These are phyloP conservation scores for Oceanodroma tethys DNA, from an alignment of 2,113 vertebrate species.

Conservation along the genomic window DNA sequence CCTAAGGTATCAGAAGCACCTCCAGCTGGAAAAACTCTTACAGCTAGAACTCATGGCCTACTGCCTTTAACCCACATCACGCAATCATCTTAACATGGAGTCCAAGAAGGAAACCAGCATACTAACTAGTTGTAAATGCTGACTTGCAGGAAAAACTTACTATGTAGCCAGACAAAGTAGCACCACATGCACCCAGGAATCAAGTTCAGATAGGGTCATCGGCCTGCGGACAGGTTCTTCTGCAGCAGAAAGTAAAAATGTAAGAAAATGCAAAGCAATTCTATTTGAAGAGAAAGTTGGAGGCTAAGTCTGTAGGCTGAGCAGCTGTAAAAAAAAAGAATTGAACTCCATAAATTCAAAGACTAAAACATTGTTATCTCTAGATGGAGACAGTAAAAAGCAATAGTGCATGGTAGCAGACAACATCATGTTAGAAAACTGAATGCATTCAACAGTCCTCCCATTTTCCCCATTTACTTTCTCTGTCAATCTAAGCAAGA, in stretches of 20 bases:
- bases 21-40: background rate
- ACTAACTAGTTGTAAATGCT: background rate
- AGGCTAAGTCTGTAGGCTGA: background rate
- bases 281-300: background rate
- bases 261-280: background rate
- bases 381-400: background rate
- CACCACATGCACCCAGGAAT: background rate
- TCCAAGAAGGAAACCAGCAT: background rate
- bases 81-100: background rate
- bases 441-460: background rate
- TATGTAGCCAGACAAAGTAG: rapidly evolving
- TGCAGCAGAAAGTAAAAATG: background rate
- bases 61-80: background rate
- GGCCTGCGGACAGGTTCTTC: background rate
- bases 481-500: background rate
- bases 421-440: background rate
- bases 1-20: background rate
- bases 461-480: background rate
- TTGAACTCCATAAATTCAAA: background rate
- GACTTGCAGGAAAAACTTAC: background rate
- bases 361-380: background rate
- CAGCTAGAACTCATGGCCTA: background rate
- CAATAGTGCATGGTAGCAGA: background rate
- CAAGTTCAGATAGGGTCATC: background rate
- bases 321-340: background rate